A percentile compares a stretch with the other conserved stretches of the same genome.
Evolutionary conservation across 2,113 vertebrate genomes (phyloP).

Genomic region (Dissostichus mawsoni): DNA sequence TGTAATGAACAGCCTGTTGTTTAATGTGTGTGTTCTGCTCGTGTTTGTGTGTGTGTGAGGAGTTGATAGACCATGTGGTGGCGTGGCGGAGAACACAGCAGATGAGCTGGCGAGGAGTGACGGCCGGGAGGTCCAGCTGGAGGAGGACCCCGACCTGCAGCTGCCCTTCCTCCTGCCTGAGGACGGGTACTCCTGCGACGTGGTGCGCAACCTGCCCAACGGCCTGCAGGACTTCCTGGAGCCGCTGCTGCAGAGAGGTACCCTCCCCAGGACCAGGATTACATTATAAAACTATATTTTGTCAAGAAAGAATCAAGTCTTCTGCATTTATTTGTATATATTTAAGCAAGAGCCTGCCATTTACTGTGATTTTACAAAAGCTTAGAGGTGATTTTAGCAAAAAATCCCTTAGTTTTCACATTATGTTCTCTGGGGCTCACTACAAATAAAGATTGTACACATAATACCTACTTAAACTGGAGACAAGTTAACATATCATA

Average conservation of each 20-base stretch:
- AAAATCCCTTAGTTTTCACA: no score
- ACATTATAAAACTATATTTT: background rate
- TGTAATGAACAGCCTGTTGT: background rate
- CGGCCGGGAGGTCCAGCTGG: slow-evolving; percentile 93
- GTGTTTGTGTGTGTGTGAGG: slow-evolving; percentile 79
- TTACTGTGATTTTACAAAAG: no score
- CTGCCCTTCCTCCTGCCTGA: slow-evolving; percentile 98
- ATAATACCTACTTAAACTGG: no score
- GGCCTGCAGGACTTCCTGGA: slow-evolving; percentile 98
- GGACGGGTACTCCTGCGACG: slow-evolving; percentile 98
- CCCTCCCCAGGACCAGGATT: background rate
- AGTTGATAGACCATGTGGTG: slow-evolving; percentile 95
- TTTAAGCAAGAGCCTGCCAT: no score
- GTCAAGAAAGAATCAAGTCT: background rate
- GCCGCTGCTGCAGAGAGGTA: slow-evolving; percentile 96
- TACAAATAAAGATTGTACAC: no score
- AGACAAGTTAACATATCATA: no score
- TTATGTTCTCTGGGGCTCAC: no score
- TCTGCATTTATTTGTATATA: no score
- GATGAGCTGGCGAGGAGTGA: slow-evolving; percentile 97
- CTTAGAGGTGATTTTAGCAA: no score
- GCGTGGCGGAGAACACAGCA: slow-evolving; percentile 95
- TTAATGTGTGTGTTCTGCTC: background rate
- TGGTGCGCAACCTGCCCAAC: slow-evolving; percentile 95
- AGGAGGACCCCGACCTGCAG: slow-evolving; percentile 97